Evolutionary conservation across 2,113 vertebrate genomes (phyloP).

Genomic region (Crocuta crocuta): DNA sequence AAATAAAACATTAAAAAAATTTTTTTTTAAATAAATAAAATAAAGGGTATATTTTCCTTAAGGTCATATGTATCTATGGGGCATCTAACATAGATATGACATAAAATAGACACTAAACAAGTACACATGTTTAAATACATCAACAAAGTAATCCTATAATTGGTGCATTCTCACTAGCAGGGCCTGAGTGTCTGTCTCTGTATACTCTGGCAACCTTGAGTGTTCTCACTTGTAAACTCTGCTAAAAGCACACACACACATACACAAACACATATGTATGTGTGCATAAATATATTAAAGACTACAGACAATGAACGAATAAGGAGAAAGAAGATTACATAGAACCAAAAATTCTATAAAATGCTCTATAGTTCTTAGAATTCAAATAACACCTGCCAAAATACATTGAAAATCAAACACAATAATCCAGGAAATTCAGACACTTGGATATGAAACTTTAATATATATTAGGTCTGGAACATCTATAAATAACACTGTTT

Average conservation of each 20-base stretch:
- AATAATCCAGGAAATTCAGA: constrained; percentile 81
- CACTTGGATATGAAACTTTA: constrained; percentile 82
- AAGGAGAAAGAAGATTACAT: constrained; percentile 34
- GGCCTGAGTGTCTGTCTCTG: not conserved
- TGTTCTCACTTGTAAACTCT: not conserved
- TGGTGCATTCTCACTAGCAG: not conserved
- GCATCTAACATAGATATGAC: not conserved
- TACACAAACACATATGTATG: not conserved
- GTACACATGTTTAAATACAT: constrained; percentile 3
- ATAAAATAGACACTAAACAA: not conserved
- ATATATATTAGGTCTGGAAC: constrained; percentile 82
- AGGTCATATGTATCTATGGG: not conserved
- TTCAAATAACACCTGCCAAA: constrained; percentile 84
- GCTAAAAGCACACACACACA: not conserved
- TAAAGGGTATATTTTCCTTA: not conserved
- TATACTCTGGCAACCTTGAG: not conserved
- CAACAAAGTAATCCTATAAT: not conserved
- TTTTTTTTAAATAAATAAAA: no score
- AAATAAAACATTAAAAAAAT: no score
- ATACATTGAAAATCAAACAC: constrained; percentile 81
- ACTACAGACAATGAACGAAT: not conserved
- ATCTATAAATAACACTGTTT: constrained; percentile 86
- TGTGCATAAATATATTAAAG: not conserved
- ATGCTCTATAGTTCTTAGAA: constrained; percentile 53
- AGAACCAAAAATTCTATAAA: constrained; percentile 79